Evolutionary conservation across 2,113 vertebrate species (phyloP), one percentile per base, ranked within the genome.

Genomic region (Cairina moschata): DNA sequence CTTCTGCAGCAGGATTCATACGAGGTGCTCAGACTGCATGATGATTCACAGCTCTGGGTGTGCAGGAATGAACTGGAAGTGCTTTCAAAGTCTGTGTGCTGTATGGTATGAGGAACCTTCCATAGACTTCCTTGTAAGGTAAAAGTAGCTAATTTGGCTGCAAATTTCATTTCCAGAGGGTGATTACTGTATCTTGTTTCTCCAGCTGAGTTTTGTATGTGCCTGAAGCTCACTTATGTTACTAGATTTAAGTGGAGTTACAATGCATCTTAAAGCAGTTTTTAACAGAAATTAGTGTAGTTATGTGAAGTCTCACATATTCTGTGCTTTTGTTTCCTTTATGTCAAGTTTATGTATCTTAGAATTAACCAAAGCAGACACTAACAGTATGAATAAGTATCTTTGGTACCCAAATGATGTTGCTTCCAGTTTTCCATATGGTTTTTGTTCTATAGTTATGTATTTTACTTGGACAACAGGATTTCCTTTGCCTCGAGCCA

Each of bases 401-500:
- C 16, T 73, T 68, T 67, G 52, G 26, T 86, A 86, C 67, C 12
- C 60, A 88, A 83, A 60, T 50, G 5, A 82, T 89, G 59, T 66
- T 48, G 55, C 26, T 86, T 83, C 34, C 10, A 52, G 3, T 13
- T 81, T 88, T 83, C 68, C 80, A 31, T 90, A 44, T 86, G 73
- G 36, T 78, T 95, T 52, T 90, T 11, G 3, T 87, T 95, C 65
- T 12, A 17, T 56, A 55, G 22, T 50, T 80, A 11, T 32, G 11
- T 88, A 13, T 93, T 83, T 95, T 74, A 55, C 48, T 60, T 86
- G 88, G 55, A 63, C 72, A 83, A 79, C 46, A 92, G 60, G 65
- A 86, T 91, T 97, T 96, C 77, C 76, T 84, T 92, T 88, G 86
- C 88, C 80, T 90, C 31, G 60, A 77, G 92, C 63, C 73, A 82